Conservation (phyloP, 1,140 invertebrate species). For the Melanaphis sacchari region DNA sequence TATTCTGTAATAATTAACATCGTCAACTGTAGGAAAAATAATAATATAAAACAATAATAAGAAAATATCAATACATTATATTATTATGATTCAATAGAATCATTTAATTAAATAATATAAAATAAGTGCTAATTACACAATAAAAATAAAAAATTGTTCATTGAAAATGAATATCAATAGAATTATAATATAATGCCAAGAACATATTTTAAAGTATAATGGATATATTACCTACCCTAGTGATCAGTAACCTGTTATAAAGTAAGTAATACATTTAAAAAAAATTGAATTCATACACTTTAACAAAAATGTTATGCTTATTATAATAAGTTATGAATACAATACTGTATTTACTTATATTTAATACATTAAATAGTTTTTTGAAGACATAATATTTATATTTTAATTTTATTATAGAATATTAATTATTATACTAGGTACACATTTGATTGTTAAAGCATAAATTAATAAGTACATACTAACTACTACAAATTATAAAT, state of each 20-base stretch:
- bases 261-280: not conserved
- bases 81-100: too few relatives aligned
- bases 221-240: not conserved
- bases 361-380: not conserved
- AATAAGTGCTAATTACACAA: too few relatives aligned
- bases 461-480: too few relatives aligned
- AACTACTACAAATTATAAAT: too few relatives aligned
- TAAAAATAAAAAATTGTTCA: too few relatives aligned
- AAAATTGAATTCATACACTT: constrained; percentile 7
- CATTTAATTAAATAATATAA: too few relatives aligned
- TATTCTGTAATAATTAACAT: too few relatives aligned
- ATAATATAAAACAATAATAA: too few relatives aligned
- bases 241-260: not conserved
- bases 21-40: too few relatives aligned
- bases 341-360: constrained; percentile 10
- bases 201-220: not conserved
- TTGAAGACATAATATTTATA: not conserved
- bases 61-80: too few relatives aligned
- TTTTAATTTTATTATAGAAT: constrained; percentile 2
- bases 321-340: not conserved
- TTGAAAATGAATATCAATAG: too few relatives aligned
- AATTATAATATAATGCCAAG: not conserved
- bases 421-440: constrained; percentile 1
- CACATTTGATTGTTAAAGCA: not conserved
- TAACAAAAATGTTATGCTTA: not conserved